These are phyloP conservation scores for Thalpophila matura DNA, from an alignment of 2,888 invertebrate genomes.

Conservation along the genomic window DNA sequence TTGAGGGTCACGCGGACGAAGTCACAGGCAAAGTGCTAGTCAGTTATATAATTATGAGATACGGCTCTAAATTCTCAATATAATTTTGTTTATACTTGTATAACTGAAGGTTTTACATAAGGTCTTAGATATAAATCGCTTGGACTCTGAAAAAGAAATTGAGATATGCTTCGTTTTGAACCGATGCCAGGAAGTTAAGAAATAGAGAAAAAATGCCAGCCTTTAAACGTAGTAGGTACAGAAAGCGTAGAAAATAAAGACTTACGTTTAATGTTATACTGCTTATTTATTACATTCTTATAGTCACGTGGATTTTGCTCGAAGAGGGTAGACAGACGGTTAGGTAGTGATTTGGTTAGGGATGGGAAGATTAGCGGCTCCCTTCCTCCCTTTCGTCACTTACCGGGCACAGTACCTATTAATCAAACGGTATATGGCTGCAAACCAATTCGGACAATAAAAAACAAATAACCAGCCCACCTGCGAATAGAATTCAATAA, in stretches of 20 bases:
- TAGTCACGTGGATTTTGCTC: conserved; percentile 6
- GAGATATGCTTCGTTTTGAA: conserved; percentile 54
- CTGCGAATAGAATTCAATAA: not conserved
- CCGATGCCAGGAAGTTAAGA: conserved; percentile 55
- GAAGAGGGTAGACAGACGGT: conserved; percentile 28
- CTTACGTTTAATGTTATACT: conserved; percentile 26
- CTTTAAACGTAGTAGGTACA: conserved; percentile 40
- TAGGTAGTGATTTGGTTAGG: conserved; percentile 5
- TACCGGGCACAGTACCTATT: not conserved
- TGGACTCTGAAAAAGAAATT: conserved; percentile 50
- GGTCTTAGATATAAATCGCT: conserved; percentile 39
- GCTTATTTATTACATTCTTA: conserved; percentile 40
- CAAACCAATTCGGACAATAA: conserved; percentile 1
- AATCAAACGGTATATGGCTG: not conserved
- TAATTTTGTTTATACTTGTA: conserved; percentile 2
- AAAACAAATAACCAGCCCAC: not conserved
- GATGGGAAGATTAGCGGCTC: conserved; percentile 21
- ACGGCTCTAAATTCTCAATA: too few species aligned
- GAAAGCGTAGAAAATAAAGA: conserved; percentile 42
- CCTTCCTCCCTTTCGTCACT: conserved; percentile 14
- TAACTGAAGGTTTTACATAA: conserved; percentile 22
- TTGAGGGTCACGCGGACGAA: too few species aligned
- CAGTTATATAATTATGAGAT: too few species aligned
- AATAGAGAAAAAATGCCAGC: conserved; percentile 54
- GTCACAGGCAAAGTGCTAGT: too few species aligned